A percentile compares a stretch with the other conserved stretches of the same genome.
Evolutionary conservation across 2,797 vertebrate species (phyloP).

Genomic region (Liasis olivaceus): DNA sequence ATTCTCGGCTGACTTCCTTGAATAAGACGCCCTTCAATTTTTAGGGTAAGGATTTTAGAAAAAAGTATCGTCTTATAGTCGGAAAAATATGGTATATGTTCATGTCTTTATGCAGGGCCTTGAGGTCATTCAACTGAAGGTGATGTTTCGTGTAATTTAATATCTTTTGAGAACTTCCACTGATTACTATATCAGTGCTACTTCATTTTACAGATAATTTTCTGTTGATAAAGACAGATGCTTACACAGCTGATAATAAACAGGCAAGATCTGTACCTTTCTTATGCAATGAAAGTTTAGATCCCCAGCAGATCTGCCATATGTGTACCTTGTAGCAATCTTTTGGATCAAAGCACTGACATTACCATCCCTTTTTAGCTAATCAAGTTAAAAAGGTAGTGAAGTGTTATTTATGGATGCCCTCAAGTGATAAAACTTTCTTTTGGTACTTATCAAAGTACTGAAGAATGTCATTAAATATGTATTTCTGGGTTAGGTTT

Average conservation of each 20-base stretch:
- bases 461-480: neutral
- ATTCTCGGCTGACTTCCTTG: too few species aligned
- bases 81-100: neutral
- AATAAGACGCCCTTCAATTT: too few species aligned
- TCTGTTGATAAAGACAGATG: neutral
- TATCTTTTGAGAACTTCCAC: constrained; percentile 4
- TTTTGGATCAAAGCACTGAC: neutral
- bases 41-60: too few species aligned
- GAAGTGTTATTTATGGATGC: neutral
- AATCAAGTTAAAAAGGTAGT: neutral
- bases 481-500: neutral
- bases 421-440: neutral
- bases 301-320: neutral
- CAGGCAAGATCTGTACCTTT: neutral
- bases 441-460: neutral
- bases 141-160: neutral
- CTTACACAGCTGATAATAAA: neutral
- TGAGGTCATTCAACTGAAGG: constrained; percentile 20
- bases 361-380: neutral
- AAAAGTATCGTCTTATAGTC: too few species aligned
- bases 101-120: neutral
- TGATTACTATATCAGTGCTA: neutral
- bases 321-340: neutral
- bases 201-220: constrained; percentile 39
- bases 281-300: neutral